Conservation (phyloP, 2,888 invertebrate species). For the Odontocerum albicorne region DNA sequence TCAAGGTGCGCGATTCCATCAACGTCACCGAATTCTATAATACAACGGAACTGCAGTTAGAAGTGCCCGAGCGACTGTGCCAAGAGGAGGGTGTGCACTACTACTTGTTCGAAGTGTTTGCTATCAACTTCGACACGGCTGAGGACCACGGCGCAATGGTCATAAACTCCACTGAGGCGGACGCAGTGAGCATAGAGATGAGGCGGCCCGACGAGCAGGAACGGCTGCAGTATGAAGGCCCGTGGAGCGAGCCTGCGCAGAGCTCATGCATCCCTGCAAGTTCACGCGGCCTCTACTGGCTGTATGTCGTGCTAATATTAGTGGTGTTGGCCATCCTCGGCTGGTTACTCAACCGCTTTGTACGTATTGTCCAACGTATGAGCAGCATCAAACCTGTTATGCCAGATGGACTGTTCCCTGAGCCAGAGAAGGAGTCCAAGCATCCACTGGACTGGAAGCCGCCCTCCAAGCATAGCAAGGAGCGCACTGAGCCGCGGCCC, state of each 20-base stretch:
- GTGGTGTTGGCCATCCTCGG: constrained; percentile 32
- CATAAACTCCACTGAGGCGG: constrained; percentile 11
- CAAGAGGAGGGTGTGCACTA: neutral
- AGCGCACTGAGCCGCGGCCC: constrained; percentile 44
- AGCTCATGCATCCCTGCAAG: constrained; percentile 16
- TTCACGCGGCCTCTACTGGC: constrained; percentile 3
- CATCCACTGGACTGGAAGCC: constrained; percentile 42
- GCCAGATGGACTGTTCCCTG: constrained; percentile 63
- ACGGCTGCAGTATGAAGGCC: constrained; percentile 38
- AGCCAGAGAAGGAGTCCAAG: constrained; percentile 49
- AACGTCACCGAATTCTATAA: constrained; percentile 37
- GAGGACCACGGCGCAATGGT: constrained; percentile 33
- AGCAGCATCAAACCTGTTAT: constrained; percentile 68
- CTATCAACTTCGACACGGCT: constrained; percentile 41
- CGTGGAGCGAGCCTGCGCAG: constrained; percentile 42
- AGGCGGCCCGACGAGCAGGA: constrained; percentile 16
- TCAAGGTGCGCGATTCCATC: constrained; percentile 39
- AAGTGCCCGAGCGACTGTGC: constrained; percentile 27
- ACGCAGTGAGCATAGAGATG: constrained; percentile 2
- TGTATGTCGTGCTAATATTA: constrained; percentile 27
- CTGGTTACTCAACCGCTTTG: constrained; percentile 45
- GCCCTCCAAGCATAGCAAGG: constrained; percentile 35
- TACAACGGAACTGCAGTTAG: constrained; percentile 37
- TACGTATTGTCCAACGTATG: constrained; percentile 61
- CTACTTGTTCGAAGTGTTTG: constrained; percentile 41